Evolutionary conservation across 2,888 invertebrate genomes (phyloP).

Genomic region (Athalia rosae): DNA sequence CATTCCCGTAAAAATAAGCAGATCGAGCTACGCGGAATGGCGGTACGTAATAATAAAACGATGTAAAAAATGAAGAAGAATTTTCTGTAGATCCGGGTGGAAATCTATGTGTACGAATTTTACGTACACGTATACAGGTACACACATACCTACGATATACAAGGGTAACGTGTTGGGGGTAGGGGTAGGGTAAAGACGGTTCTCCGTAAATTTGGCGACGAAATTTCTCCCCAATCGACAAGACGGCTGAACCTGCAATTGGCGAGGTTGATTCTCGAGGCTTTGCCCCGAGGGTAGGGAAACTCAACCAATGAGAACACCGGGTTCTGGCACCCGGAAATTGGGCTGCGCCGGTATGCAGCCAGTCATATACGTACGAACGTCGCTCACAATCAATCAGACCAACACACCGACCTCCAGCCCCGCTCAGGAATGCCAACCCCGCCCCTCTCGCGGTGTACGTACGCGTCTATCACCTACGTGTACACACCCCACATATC

Average conservation of each 20-base stretch:
- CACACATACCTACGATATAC: neutral
- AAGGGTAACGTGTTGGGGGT: neutral
- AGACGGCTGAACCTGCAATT: constrained; percentile 18
- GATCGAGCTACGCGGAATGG: too few species aligned
- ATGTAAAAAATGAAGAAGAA: too few species aligned
- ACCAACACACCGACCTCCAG: constrained; percentile 3
- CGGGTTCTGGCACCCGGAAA: constrained; percentile 29
- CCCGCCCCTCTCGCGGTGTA: neutral
- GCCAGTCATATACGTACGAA: constrained; percentile 39
- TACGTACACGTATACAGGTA: too few species aligned
- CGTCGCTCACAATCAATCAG: constrained; percentile 38
- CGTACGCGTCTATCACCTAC: neutral
- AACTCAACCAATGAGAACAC: constrained; percentile 22
- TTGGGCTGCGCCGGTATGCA: constrained; percentile 59
- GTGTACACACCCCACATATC: neutral
- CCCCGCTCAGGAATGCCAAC: constrained; percentile 32
- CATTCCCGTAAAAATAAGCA: too few species aligned
- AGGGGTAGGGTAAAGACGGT: neutral
- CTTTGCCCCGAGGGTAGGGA: constrained; percentile 14
- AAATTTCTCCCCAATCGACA: constrained; percentile 23
- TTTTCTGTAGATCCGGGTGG: too few species aligned
- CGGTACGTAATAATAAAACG: too few species aligned
- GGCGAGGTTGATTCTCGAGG: neutral
- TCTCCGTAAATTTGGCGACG: constrained; percentile 13
- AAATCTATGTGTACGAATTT: too few species aligned